phyloP scores from a whole-genome alignment of 2,113 vertebrate genomes.

The Chiloscyllium plagiosum region DNA sequence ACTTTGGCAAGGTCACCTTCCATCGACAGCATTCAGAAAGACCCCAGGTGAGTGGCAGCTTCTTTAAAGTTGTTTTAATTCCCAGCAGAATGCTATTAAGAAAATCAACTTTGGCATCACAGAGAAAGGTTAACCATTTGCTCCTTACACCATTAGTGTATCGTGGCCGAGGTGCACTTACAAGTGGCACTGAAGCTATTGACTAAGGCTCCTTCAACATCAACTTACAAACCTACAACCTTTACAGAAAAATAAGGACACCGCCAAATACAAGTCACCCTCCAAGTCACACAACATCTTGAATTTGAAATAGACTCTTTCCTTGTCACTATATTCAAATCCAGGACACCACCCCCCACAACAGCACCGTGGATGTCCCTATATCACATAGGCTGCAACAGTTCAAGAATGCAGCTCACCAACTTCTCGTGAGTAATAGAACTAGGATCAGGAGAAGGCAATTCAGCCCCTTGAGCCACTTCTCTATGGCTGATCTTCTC shows the following conservation, averaged over 20 bases:
- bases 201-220: not conserved
- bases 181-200: not conserved
- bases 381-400: not conserved
- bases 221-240: not conserved
- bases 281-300: not conserved
- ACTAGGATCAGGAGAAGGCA: no score
- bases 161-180: not conserved
- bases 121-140: not conserved
- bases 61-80: not conserved
- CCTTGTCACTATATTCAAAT: not conserved
- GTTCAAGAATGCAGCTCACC: not conserved
- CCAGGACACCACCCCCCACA: no score
- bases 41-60: conserved; percentile 80
- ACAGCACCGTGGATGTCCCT: not conserved
- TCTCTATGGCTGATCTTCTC: no score
- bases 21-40: conserved; percentile 98
- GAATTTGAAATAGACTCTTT: not conserved
- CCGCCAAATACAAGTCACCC: not conserved
- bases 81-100: not conserved
- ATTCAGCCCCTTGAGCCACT: no score
- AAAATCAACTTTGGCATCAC: not conserved
- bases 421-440: no score
- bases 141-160: not conserved
- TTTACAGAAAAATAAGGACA: not conserved
- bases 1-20: conserved; percentile 93